Evolutionary conservation across 1,140 invertebrate species (phyloP), one percentile per base, ranked within the genome.

Genomic region (Papilio aristodemus): DNA sequence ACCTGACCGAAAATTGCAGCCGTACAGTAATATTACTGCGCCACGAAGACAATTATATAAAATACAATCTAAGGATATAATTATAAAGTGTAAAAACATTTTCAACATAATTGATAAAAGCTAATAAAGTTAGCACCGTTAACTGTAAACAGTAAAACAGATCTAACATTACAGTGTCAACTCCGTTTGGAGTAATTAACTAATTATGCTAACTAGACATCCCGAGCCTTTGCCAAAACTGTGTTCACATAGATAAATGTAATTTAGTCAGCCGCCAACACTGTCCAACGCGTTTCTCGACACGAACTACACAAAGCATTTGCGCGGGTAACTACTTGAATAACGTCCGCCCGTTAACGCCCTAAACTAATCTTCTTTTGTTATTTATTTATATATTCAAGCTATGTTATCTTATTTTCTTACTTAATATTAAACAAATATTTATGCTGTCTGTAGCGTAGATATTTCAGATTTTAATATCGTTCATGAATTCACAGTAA

Each of bases 201-300:
- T 38, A 62, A 62, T 62, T 62, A 62, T 62, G 59, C 59, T 62
- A 62, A 62, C 59, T 62, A 62, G 59, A 62, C 14, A 38, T 10
- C 17, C 36, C 32, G 59, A 38, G 32, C 59, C 59, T 32, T 62
- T 62, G 59, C 59, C 59, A 62, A 62, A 62, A 62, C 59, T 37
- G 32, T 62, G 59, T 62, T 36, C 59, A 62, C 59, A 62, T 62
- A 62, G 59, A 62, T 62, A 62, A 62, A 62, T 62, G 59, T 60
- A 60, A 60, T 60, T 60, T 60, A 60, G 32, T 60, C 36, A 14
- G 27, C 27, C 27, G 38, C 36, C 58, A 17, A 60, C 58, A 60
- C 58, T 32, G 27, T 38, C 27, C 58, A n/a, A 60, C 58, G 58
- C 32, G 58, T 60, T 60, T 38, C 58, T 60, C 58, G 32, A 60